Evolutionary conservation across 2,888 invertebrate genomes (phyloP).

Genomic region (Macroteleia sp.): DNA sequence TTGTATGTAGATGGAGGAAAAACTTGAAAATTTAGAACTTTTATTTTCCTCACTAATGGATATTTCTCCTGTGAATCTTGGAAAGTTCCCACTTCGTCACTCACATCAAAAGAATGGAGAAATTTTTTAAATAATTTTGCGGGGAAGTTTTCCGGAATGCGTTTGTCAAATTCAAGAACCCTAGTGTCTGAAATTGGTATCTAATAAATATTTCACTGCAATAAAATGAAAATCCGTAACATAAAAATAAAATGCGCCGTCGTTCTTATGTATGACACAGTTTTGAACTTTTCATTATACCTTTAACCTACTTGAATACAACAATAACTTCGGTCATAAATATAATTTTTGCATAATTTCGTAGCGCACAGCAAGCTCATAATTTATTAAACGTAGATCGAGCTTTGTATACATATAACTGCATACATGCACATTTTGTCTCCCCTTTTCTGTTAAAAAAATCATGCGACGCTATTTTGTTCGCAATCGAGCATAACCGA

Average conservation of each 20-base stretch:
- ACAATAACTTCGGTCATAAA: slow-evolving; percentile 57
- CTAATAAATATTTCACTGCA: slow-evolving; percentile 13
- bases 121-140: no score
- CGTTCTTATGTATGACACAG: slow-evolving; percentile 38
- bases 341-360: slow-evolving; percentile 57
- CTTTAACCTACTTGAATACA: slow-evolving; percentile 50
- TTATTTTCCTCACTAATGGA: no score
- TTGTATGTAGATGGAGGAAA: no score
- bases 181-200: no score
- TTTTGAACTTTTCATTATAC: slow-evolving; percentile 52
- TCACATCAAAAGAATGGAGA: no score
- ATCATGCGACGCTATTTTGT: slow-evolving; percentile 7
- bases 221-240: slow-evolving; percentile 17
- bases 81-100: no score
- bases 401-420: slow-evolving; percentile 15
- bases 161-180: no score
- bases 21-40: no score
- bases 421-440: not conserved
- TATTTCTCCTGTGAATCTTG: no score
- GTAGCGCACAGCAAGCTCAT: slow-evolving; percentile 31
- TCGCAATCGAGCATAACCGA: slow-evolving; percentile 12
- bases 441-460: slow-evolving; percentile 9
- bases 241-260: slow-evolving; percentile 25
- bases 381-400: slow-evolving; percentile 45
- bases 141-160: no score